Percentiles rank a stretch among this genome's conserved stretches.
Conservation (phyloP, 2,888 invertebrate species). For the Melanchra persicariae region DNA sequence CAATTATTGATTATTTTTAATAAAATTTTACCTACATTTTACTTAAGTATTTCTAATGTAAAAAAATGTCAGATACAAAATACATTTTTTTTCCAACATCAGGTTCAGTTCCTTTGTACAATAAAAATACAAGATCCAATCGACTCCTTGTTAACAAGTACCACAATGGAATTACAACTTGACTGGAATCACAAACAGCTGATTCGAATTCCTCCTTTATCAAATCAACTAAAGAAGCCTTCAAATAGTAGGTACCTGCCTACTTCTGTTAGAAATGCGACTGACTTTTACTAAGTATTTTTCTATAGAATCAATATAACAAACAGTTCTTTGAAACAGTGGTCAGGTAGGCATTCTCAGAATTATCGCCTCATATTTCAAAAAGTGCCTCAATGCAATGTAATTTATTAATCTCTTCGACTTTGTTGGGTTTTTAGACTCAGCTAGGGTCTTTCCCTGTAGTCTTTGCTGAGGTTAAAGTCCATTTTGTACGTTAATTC, state of each 20-base stretch:
- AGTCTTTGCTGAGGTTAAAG: conserved; percentile 30
- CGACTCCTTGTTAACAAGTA: conserved; percentile 1
- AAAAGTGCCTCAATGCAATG: conserved; percentile 41
- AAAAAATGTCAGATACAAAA: no score
- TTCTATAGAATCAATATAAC: conserved; percentile 60
- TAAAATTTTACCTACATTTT: no score
- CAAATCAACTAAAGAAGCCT: conserved; percentile 4
- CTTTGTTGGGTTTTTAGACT: conserved; percentile 31
- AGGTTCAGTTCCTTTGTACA: not conserved
- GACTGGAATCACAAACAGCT: conserved; percentile 29
- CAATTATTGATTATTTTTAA: no score
- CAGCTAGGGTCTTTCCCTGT: conserved; percentile 38
- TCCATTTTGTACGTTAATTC: conserved; percentile 45
- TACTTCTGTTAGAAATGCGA: conserved; percentile 16
- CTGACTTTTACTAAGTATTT: conserved; percentile 42
- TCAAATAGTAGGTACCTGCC: not conserved
- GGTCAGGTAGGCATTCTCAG: conserved; percentile 62
- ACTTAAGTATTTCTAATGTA: no score
- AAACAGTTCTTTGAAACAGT: conserved; percentile 57
- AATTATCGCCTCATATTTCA: conserved; percentile 60
- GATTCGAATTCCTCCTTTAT: conserved; percentile 16
- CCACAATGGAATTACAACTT: conserved; percentile 13
- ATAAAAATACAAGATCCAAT: not conserved
- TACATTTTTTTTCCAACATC: not conserved
- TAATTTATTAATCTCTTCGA: conserved; percentile 25